Conservation (phyloP, 1,140 invertebrate genomes). For the Bombus fervidus region DNA sequence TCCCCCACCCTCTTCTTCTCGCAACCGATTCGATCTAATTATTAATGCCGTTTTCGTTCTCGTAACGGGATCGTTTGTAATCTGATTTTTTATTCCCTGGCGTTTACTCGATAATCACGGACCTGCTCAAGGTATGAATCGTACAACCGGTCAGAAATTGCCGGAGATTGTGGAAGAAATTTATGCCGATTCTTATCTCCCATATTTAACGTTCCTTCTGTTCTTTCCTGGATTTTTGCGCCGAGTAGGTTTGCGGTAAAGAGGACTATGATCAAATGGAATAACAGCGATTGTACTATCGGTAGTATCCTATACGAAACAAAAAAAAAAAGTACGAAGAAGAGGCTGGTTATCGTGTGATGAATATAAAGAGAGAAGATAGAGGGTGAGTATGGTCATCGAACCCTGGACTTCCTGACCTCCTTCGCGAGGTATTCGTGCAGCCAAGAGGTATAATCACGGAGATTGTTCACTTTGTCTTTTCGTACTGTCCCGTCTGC, state of each 20-base stretch:
- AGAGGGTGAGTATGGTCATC: slow-evolving; percentile 19
- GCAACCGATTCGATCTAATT: not conserved
- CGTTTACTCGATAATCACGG: slow-evolving; percentile 13
- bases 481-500: too few relatives aligned
- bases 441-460: slow-evolving; percentile 30
- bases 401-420: slow-evolving; percentile 33
- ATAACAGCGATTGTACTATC: not conserved
- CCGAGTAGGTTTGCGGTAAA: not conserved
- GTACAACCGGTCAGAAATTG: not conserved
- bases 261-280: not conserved
- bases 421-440: slow-evolving; percentile 30
- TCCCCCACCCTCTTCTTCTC: not conserved
- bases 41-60: slow-evolving; percentile 3
- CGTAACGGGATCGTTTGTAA: not conserved
- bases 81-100: not conserved
- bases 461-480: slow-evolving; percentile 24
- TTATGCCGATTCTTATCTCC: slow-evolving; percentile 5
- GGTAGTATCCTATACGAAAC: too few relatives aligned
- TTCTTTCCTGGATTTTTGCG: not conserved
- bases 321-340: not conserved
- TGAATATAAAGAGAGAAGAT: not conserved
- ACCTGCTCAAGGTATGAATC: not conserved
- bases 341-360: not conserved
- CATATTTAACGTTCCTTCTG: too few relatives aligned
- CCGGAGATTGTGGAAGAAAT: not conserved